phyloP scores from a whole-genome alignment of 2,797 vertebrate genomes.

The Pangasius sanitwongsei region DNA sequence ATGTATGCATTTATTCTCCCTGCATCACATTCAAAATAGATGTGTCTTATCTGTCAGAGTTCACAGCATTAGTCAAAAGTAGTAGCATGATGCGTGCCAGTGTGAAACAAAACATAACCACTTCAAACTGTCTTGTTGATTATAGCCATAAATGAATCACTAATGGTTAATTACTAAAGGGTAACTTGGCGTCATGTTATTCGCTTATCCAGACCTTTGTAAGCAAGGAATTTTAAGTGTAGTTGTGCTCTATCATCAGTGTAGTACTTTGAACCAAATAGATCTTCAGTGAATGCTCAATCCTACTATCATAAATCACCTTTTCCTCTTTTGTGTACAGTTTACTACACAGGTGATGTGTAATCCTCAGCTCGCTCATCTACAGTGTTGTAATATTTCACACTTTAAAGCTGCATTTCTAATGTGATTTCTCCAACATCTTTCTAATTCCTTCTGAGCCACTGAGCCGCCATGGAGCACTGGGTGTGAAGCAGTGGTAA shows the following conservation, averaged over 20 bases:
- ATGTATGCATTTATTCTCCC: background rate
- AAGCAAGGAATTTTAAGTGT: background rate
- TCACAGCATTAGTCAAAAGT: background rate
- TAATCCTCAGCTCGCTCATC: background rate
- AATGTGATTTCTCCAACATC: background rate
- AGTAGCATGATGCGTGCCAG: background rate
- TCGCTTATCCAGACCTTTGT: background rate
- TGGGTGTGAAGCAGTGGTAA: conserved; percentile 21
- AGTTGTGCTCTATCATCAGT: background rate
- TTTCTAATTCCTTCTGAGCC: background rate
- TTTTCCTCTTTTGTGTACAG: background rate
- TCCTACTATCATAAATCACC: background rate
- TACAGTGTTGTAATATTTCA: background rate
- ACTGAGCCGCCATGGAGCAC: background rate
- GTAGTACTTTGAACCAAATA: background rate
- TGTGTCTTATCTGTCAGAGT: background rate
- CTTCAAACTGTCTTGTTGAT: background rate
- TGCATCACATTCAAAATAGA: background rate
- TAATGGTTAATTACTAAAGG: background rate
- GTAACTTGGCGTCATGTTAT: background rate
- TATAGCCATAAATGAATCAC: background rate
- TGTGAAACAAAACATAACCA: background rate
- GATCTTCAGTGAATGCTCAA: background rate
- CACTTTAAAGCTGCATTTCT: background rate
- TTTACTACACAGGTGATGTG: background rate